Percentiles rank a stretch among this genome's conserved stretches.
Evolutionary conservation across 2,797 vertebrate species (phyloP).

Genomic region (Discoglossus pictus): DNA sequence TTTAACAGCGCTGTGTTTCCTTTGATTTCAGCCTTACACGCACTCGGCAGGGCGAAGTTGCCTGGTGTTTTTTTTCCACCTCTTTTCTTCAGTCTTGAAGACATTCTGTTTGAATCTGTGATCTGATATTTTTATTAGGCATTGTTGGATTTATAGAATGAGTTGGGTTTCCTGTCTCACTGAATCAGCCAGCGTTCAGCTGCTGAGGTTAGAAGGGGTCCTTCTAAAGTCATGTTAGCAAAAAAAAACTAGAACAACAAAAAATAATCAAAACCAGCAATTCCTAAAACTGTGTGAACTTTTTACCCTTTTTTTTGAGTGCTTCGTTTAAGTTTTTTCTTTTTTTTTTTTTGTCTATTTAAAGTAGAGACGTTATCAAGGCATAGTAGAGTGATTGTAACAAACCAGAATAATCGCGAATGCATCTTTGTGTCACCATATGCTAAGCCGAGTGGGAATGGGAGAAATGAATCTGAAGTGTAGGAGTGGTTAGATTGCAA

Average conservation of each 20-base stretch:
- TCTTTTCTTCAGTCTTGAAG: conserved; percentile 57
- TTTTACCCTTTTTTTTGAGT: conserved; percentile 53
- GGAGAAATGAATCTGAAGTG: too few species aligned
- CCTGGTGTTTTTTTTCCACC: conserved; percentile 49
- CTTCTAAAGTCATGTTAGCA: conserved; percentile 51
- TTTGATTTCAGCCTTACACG: conserved; percentile 52
- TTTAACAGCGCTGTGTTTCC: conserved; percentile 49
- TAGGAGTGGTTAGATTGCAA: too few species aligned
- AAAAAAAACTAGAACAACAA: conserved; percentile 60
- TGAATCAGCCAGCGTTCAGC: conserved; percentile 51
- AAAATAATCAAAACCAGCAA: conserved; percentile 64
- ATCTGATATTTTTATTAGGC: conserved; percentile 62
- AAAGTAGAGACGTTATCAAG: too few species aligned
- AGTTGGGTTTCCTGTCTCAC: conserved; percentile 54
- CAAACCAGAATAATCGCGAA: too few species aligned
- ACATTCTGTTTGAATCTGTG: conserved; percentile 59
- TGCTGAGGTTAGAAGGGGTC: conserved; percentile 53
- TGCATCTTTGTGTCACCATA: too few species aligned
- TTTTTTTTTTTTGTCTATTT: neutral
- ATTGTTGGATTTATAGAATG: conserved; percentile 48
- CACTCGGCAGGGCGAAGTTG: conserved; percentile 45
- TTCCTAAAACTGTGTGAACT: conserved; percentile 57
- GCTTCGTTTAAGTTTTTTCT: neutral
- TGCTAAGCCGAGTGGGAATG: too few species aligned
- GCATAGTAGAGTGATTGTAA: too few species aligned